These are phyloP conservation scores for Paralichthys olivaceus DNA, from an alignment of 2,113 vertebrate genomes.

Conservation along the genomic window DNA sequence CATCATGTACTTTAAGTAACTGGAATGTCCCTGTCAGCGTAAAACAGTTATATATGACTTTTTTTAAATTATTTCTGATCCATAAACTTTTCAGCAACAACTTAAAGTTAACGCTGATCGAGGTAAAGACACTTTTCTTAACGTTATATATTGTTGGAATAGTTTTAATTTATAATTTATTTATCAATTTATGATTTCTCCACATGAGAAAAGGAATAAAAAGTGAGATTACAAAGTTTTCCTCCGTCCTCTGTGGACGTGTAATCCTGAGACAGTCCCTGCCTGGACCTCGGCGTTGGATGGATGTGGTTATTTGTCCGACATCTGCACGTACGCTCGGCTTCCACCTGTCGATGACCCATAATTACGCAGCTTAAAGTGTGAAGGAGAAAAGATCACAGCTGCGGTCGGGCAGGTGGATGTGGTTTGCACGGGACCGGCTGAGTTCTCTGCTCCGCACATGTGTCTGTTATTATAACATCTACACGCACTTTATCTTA, in stretches of 20 bases:
- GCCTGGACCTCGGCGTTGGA: neutral
- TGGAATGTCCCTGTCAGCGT: too few relatives aligned
- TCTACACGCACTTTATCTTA: slow-evolving; percentile 8
- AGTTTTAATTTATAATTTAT: too few relatives aligned
- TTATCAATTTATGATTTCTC: too few relatives aligned
- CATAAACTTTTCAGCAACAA: too few relatives aligned
- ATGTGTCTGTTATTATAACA: slow-evolving; percentile 41
- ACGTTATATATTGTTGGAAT: too few relatives aligned
- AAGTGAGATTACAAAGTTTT: neutral
- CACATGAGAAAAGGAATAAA: neutral
- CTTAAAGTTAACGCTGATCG: too few relatives aligned
- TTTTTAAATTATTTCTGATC: too few relatives aligned
- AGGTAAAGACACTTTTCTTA: neutral
- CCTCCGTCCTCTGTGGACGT: slow-evolving; percentile 8
- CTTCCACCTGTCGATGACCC: slow-evolving; percentile 63
- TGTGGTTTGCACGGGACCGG: slow-evolving; percentile 36
- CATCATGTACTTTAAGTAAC: too few relatives aligned
- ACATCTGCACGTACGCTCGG: slow-evolving; percentile 45
- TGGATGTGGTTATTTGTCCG: slow-evolving; percentile 39
- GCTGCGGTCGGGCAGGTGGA: slow-evolving; percentile 62
- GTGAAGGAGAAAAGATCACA: slow-evolving; percentile 55
- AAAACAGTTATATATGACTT: too few relatives aligned
- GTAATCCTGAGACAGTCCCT: neutral
- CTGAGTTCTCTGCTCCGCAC: neutral
- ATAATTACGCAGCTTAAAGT: slow-evolving; percentile 62